phyloP scores from a whole-genome alignment of 2,888 invertebrate genomes.

The Drosophila meridiana region DNA sequence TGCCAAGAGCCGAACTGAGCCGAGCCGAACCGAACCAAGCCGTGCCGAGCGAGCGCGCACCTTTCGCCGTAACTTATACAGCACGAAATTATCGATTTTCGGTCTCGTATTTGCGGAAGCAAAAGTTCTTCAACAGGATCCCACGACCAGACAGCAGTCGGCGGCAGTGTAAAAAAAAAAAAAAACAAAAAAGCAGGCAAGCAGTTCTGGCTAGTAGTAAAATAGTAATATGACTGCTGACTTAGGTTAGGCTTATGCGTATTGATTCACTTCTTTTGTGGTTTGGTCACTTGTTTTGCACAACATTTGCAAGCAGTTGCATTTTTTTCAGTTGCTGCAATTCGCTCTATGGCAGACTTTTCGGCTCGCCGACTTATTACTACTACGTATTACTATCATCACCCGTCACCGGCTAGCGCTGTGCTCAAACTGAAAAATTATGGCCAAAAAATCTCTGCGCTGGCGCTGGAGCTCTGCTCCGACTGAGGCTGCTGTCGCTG shows the following conservation, averaged over 20 bases:
- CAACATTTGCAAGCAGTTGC: conserved; percentile 39
- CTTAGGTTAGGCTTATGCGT: conserved; percentile 7
- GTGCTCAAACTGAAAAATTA: conserved; percentile 77
- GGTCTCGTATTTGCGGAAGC: conserved; percentile 75
- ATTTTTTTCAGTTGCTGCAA: conserved; percentile 39
- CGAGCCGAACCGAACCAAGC: conserved; percentile 25
- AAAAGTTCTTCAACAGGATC: conserved; percentile 66
- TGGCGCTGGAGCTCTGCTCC: conserved; percentile 64
- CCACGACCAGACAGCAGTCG: conserved; percentile 49
- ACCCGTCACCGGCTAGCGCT: conserved; percentile 80
- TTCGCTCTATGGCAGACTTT: conserved; percentile 50
- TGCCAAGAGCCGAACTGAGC: conserved; percentile 46
- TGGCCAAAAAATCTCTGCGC: conserved; percentile 77
- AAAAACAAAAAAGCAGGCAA: conserved; percentile 16
- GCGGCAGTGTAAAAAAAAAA: conserved; percentile 24
- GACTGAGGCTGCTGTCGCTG: conserved; percentile 16
- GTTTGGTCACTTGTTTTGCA: conserved; percentile 37
- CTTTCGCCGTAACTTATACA: conserved; percentile 84
- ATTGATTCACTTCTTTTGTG: conserved; percentile 1
- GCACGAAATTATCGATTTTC: conserved; percentile 84
- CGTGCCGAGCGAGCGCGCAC: conserved; percentile 75
- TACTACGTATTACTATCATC: conserved; percentile 77
- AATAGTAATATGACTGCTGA: conserved; percentile 14
- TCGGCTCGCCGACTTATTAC: conserved; percentile 68
- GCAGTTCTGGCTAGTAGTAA: conserved; percentile 5